Conservation (phyloP, 2,888 invertebrate species). For the Hydraecia micacea region DNA sequence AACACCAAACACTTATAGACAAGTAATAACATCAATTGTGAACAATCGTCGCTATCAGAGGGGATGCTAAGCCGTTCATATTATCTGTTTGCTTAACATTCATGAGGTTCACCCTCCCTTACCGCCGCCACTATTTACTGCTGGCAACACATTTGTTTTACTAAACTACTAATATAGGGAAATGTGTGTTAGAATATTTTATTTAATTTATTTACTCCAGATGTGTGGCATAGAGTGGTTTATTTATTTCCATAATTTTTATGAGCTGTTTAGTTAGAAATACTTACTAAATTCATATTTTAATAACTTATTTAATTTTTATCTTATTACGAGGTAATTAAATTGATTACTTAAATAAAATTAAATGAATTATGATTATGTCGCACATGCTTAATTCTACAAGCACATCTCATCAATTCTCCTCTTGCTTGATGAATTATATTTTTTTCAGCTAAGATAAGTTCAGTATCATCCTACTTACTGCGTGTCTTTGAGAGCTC, state of each 20-base stretch:
- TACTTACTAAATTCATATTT: conserved; percentile 6
- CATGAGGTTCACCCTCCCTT: conserved; percentile 72
- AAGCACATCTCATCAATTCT: not conserved
- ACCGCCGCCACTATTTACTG: conserved; percentile 41
- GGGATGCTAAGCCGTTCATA: conserved; percentile 71
- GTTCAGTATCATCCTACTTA: not conserved
- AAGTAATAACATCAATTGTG: conserved; percentile 64
- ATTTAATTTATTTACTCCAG: conserved; percentile 50
- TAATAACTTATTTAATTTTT: not conserved
- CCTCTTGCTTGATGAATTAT: not conserved
- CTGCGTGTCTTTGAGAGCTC: not conserved
- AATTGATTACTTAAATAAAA: not conserved
- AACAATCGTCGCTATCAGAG: conserved; percentile 64
- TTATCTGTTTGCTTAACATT: conserved; percentile 81
- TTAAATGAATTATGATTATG: not conserved
- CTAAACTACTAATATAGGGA: conserved; percentile 56
- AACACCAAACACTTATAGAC: conserved; percentile 35
- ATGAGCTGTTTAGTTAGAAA: conserved; percentile 4
- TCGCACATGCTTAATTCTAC: too few species aligned
- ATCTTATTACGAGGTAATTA: not conserved
- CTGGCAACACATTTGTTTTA: conserved; percentile 64
- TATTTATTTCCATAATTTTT: conserved; percentile 19
- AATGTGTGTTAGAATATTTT: conserved; percentile 46
- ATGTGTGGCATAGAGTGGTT: conserved; percentile 35
- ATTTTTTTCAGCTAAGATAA: not conserved